Evolutionary conservation across 2,888 invertebrate genomes (phyloP), one percentile per base, ranked within the genome.

Genomic region (Coronaproctus castanopsis): DNA sequence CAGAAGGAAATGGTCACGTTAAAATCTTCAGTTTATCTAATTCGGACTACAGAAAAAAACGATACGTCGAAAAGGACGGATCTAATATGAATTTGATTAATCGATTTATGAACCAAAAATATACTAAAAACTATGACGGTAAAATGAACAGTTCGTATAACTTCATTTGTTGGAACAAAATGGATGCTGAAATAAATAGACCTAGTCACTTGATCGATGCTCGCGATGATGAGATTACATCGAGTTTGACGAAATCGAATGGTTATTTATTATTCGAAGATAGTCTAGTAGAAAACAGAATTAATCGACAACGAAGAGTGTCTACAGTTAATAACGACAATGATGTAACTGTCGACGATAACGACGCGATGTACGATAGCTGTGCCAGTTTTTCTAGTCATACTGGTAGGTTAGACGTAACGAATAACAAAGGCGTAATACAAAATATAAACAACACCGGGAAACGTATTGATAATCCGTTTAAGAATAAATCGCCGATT

Each of bases 31-130:
- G 55, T 24, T 24, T 59, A n/a, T 59, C 59, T 36, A 55, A 55
- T 51, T 59, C 59, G 21, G 55, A 55, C 18, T 59, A 55, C 55
- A 52, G 59, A 10, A 55, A 55, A 24, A 59, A 59, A 21, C 59
- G 59, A 22, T 57, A 54, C 55, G 50, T 65, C 77, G 77, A 69
- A 75, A 60, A 62, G 21, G 58, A 59, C 21, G 64, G 64, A 52
- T 64, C 63, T 22, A 65, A 67, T 61, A 82, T 89, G 71, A 89
- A 83, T 72, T 78, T 90, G 68, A 86, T 90, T 52, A 86, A 86
- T 71, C 75, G 89, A 64, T 90, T 89, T 69, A 89, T 90, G 78
- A 88, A 89, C 71, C 89, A 89, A 53, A 59, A 59, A 21, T 51
- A 59, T 52, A 10, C 55, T 20, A 24, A 50, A 8, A 52, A 20